Percentiles rank a stretch among this genome's conserved stretches.
Conservation (phyloP, 1,140 invertebrate species). For the Coboldia fuscipes region DNA sequence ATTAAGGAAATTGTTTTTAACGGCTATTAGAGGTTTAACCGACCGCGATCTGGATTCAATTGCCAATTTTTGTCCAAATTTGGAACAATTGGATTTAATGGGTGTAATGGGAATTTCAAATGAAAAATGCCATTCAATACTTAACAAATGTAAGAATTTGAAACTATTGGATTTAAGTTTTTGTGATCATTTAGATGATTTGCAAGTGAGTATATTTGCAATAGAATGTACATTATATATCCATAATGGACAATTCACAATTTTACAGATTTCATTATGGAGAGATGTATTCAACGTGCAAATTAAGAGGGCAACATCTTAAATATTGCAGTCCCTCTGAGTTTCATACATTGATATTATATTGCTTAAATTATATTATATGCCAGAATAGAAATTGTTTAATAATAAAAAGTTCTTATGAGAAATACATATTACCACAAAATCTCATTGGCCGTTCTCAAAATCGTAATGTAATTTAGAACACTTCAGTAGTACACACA, state of each 20-base stretch:
- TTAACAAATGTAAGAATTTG: conserved; percentile 39
- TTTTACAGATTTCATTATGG: conserved; percentile 12
- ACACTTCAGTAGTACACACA: no score
- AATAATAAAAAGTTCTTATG: no score
- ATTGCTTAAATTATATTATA: no score
- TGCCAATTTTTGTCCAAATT: conserved; percentile 32
- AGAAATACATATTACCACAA: no score
- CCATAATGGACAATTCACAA: not conserved
- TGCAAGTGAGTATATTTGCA: conserved; percentile 25
- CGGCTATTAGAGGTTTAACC: conserved; percentile 50
- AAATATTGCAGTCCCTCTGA: no score
- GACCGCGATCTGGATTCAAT: conserved; percentile 54
- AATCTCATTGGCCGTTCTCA: no score
- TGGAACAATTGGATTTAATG: conserved; percentile 64
- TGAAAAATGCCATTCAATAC: conserved; percentile 39
- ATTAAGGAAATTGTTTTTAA: conserved; percentile 53
- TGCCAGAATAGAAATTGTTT: no score
- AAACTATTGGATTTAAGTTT: conserved; percentile 67
- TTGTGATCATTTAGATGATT: conserved; percentile 52
- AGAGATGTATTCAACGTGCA: conserved; percentile 14
- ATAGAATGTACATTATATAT: not conserved
- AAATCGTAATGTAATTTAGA: no score
- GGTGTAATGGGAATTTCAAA: conserved; percentile 52
- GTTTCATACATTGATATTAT: no score
- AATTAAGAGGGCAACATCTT: no score